These are phyloP conservation scores for Ooceraea biroi DNA, from an alignment of 1,140 invertebrate genomes.

Conservation along the genomic window DNA sequence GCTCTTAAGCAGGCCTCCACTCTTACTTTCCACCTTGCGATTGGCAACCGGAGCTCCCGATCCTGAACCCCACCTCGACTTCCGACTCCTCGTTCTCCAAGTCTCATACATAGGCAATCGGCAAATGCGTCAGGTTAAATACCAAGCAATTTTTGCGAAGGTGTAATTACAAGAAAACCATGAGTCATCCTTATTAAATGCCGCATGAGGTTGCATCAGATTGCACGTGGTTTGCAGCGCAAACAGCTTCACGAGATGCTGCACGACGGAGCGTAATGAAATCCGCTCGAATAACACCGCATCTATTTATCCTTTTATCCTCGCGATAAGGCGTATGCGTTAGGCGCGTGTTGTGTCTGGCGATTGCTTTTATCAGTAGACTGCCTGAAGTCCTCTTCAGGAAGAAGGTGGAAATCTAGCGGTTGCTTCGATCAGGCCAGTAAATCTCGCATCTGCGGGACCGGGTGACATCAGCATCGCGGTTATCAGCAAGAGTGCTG, in stretches of 20 bases:
- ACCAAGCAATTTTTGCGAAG: not conserved
- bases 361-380: not conserved
- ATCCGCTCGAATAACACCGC: conserved; percentile 3
- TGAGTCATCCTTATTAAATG: not conserved
- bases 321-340: not conserved
- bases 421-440: not conserved
- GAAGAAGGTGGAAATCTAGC: conserved; percentile 7
- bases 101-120: not conserved
- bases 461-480: conserved; percentile 18
- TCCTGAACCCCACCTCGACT: not conserved
- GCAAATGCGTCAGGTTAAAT: not conserved
- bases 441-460: conserved; percentile 16
- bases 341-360: conserved; percentile 39
- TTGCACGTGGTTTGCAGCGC: not conserved
- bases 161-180: not conserved
- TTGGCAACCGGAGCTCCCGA: not conserved
- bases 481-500: conserved; percentile 46
- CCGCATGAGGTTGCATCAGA: too few relatives aligned
- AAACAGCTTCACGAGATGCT: not conserved
- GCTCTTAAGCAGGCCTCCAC: not conserved
- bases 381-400: too few relatives aligned
- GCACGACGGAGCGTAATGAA: not conserved
- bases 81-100: not conserved
- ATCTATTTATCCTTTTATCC: not conserved
- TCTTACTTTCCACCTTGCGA: not conserved